Conservation (phyloP, 2,797 vertebrate species). For the Pseudocheirus occidentalis region DNA sequence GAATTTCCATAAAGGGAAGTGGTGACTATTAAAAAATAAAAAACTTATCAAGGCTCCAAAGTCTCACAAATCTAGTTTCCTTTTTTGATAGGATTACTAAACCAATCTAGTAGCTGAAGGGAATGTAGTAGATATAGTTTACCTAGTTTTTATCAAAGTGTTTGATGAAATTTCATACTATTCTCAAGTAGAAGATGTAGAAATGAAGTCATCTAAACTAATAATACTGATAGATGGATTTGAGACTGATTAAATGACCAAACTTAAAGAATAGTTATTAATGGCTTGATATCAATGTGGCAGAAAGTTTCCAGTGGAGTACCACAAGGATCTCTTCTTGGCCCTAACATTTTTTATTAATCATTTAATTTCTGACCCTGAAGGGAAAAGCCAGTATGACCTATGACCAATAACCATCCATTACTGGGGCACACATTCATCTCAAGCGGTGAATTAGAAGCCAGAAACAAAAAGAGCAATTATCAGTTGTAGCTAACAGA, state of each 20-base stretch:
- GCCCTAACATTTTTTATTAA: not conserved
- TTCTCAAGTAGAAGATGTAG: not conserved
- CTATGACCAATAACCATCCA: not conserved
- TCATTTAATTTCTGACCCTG: not conserved
- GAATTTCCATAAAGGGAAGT: not conserved
- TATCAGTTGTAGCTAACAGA: not conserved
- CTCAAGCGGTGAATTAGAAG: not conserved
- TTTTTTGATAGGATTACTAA: not conserved
- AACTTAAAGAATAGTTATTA: not conserved
- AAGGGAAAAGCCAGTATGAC: not conserved
- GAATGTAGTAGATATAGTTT: not conserved
- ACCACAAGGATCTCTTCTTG: not conserved
- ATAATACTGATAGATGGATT: not conserved
- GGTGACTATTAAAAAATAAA: not conserved
- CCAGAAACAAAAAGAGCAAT: not conserved
- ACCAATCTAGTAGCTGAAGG: not conserved
- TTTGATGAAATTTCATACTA: not conserved
- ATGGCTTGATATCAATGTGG: not conserved
- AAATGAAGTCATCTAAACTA: not conserved
- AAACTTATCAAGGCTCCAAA: not conserved
- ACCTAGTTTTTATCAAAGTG: not conserved
- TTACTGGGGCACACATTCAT: not conserved
- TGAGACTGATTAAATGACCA: not conserved
- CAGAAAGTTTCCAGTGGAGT: not conserved
- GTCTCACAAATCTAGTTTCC: not conserved